These are phyloP conservation scores for Chloromyia formosa DNA, from an alignment of 2,888 invertebrate species.

Conservation along the genomic window DNA sequence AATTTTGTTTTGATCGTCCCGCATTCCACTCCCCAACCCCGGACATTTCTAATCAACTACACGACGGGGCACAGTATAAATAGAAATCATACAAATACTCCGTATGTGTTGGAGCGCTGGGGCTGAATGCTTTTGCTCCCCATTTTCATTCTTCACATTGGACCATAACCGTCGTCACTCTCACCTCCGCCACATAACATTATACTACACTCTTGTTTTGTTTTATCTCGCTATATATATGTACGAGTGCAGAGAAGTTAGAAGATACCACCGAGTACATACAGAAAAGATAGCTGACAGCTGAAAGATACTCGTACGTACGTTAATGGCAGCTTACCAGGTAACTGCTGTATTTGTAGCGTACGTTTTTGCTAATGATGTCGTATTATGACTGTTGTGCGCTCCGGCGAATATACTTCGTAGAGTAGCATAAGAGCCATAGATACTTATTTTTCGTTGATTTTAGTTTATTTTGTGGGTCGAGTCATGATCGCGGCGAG, in stretches of 20 bases:
- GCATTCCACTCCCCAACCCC: constrained; percentile 8
- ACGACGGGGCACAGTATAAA: neutral
- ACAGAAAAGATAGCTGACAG: neutral
- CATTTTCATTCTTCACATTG: neutral
- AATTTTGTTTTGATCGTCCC: constrained; percentile 33
- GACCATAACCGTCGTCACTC: too few species aligned
- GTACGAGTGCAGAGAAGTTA: too few species aligned
- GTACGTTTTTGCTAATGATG: neutral
- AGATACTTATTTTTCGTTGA: too few species aligned
- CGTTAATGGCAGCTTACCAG: neutral
- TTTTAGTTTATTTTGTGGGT: too few species aligned
- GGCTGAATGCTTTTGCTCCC: neutral
- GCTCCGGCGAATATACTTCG: too few species aligned
- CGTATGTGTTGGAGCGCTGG: neutral
- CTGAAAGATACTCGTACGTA: neutral
- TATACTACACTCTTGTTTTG: neutral
- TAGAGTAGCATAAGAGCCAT: too few species aligned
- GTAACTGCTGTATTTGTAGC: constrained; percentile 25
- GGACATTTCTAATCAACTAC: constrained; percentile 6
- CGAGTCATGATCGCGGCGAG: too few species aligned
- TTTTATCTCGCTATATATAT: neutral
- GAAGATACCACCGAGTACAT: too few species aligned
- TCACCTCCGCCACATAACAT: too few species aligned
- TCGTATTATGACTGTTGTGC: too few species aligned
- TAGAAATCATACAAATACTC: too few species aligned